Base-by-base conservation (phyloP, 1,140 invertebrate genomes). In the Neodiprion pinetum region DNA sequence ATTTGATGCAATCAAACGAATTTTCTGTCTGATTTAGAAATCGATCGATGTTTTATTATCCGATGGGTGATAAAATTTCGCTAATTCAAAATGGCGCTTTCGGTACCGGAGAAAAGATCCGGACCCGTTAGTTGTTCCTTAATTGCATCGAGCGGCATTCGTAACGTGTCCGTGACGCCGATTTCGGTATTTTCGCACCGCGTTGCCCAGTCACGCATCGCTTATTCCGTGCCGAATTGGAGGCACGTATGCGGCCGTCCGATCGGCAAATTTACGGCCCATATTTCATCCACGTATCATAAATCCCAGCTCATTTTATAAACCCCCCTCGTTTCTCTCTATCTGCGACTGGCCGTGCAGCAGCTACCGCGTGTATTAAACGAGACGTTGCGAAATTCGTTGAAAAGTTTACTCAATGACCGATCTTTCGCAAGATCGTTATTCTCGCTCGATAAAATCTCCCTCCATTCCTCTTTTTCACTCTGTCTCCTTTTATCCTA, bases 241-340 rank as follows among this genome's bases (percentile, higher is more conserved):
- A 40, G 28, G 28, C 28, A 40, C 28, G 28, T 40, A 40, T 40
- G 28, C 5, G 28, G 28, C 28, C 28, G 28, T 76, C 70, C 73
- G 76, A 76, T 75, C 78, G 72, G 75, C 74, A 76, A 78, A 76
- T 78, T 80, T 80, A 82, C 79, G 77, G 74, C 72, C 67, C 77
- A 76, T 81, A 81, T 75, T 81, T 81, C 76, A 80, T 75, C 76
- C 80, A 77, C 78, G 78, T 77, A 73, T 82, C 79, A 77, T 80
- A 82, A 82, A 82, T 76, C 75, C 74, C 75, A 75, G 75, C 80
- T 76, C 78, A 75, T 80, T 80, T 80, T 76, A 75, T 78, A 81
- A 74, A 70, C 65, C 28, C 73, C 75, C 72, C 70, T 48, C 17
- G 11, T 71, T 67, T 21, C 5, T 75, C 48, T 71, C n/a, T 75